Evolutionary conservation across 2,797 vertebrate species (phyloP).

Genomic region (Rhadinocentrus ornatus): DNA sequence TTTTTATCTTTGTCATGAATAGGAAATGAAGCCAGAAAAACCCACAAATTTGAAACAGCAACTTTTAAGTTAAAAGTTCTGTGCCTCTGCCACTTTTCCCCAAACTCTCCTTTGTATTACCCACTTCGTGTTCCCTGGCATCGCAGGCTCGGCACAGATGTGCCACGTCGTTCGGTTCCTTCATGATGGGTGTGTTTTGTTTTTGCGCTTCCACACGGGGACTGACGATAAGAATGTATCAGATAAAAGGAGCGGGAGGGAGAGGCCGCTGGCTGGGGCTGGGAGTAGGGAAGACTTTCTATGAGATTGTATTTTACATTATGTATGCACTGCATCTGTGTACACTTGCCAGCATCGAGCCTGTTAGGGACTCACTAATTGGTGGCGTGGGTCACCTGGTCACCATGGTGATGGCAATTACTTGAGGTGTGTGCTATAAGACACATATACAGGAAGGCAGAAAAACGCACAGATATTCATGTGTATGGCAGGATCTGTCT

Average conservation of each 20-base stretch:
- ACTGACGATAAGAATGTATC: slow-evolving; percentile 55
- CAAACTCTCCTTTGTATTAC: slow-evolving; percentile 53
- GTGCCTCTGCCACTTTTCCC: slow-evolving; percentile 3
- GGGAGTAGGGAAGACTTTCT: slow-evolving; percentile 46
- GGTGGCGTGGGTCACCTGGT: slow-evolving; percentile 78
- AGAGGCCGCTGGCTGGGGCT: slow-evolving; percentile 30
- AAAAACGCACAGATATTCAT: slow-evolving; percentile 20
- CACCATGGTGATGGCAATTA: slow-evolving; percentile 72
- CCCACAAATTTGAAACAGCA: slow-evolving; percentile 37
- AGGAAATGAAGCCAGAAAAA: slow-evolving; percentile 50
- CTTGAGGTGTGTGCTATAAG: slow-evolving; percentile 50
- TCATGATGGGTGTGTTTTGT: slow-evolving; percentile 44
- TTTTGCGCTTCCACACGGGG: slow-evolving; percentile 38
- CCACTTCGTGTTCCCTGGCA: slow-evolving; percentile 20
- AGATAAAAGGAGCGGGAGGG: slow-evolving; percentile 60
- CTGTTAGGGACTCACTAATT: slow-evolving; percentile 76
- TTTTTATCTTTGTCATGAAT: slow-evolving; percentile 33
- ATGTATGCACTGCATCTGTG: slow-evolving; percentile 69
- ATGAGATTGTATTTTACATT: slow-evolving; percentile 71
- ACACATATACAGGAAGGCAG: slow-evolving; percentile 15
- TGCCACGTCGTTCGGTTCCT: slow-evolving; percentile 36
- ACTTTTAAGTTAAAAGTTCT: slow-evolving; percentile 28
- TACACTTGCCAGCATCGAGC: slow-evolving; percentile 45
- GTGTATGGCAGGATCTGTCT: slow-evolving; percentile 12
- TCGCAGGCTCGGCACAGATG: slow-evolving; percentile 38